Base-by-base conservation (phyloP, 2,113 vertebrate genomes). In the Coregonus clupeaformis region DNA sequence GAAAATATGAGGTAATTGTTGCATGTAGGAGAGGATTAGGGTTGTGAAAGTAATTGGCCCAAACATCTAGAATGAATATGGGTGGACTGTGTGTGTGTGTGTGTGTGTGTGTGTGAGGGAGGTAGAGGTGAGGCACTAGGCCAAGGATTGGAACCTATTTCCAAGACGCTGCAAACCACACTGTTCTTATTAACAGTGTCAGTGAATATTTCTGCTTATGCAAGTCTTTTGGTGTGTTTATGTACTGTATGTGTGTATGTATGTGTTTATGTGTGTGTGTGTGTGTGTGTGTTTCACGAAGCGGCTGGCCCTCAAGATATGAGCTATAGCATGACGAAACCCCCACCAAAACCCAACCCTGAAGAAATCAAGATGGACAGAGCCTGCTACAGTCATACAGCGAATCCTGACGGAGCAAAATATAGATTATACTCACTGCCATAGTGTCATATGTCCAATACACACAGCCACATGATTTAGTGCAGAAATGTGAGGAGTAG, bases 1-100 rank as follows among this genome's bases (percentile, higher is more conserved):
- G 1, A 18, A 55, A 79, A 79, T 84, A 79, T 87, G 89, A 91
- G 80, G 80, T 91, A 84, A 89, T 86, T 86, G 72, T 74, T 80
- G 78, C 80, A 84, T 16, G 68, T 24, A 75, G 79, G 69, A 55
- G 27, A 57, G 77, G 69, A 83, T 83, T 82, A 72, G 68, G 47
- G 72, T 77, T 71, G 73, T 72, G 70, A 80, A 77, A 52, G 49
- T 68, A 57, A 70, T 24, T 73, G 63, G 24, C 69, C 30, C 45
- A 16, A 47, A 64, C 52, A 60, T 59, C 65, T 65, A 25, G 69
- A 63, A 69, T 63, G 45, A 24, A 16, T 32, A n/a, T 1, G 22
- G 6, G 72, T 68, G 68, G 64, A 68, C 62, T 57, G n/a, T 71
- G 67, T 27, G 49, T 57, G 52, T 22, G 20, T 2, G 47, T 1